phyloP scores from a whole-genome alignment of 2,888 invertebrate species.

The Ischnura elegans region DNA sequence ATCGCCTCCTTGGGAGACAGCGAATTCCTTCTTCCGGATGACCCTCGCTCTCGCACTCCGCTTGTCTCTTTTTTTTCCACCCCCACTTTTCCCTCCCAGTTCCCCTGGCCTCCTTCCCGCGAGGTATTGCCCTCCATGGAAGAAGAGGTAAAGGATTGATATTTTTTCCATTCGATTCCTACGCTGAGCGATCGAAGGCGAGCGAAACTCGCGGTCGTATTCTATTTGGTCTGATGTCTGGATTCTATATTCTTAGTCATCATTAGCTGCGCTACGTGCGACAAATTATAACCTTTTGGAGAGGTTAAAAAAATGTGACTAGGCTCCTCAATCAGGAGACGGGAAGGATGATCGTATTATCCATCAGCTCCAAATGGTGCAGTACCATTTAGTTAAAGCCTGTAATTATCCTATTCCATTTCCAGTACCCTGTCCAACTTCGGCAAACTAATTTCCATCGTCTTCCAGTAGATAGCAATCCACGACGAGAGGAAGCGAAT shows the following conservation, averaged over 20 bases:
- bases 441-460: not conserved
- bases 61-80: not conserved
- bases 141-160: not conserved
- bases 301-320: not conserved
- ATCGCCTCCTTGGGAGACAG: not conserved
- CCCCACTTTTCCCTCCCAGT: not conserved
- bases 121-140: not conserved
- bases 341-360: not conserved
- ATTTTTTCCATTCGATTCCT: slow-evolving; percentile 1
- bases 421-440: not conserved
- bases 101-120: slow-evolving; percentile 19
- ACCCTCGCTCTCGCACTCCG: not conserved
- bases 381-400: not conserved
- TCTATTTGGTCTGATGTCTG: not conserved
- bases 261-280: not conserved
- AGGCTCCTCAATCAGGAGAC: not conserved
- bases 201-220: not conserved
- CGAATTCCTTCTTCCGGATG: slow-evolving; percentile 27
- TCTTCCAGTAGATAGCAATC: not conserved
- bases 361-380: not conserved
- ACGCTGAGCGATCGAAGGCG: not conserved
- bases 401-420: not conserved
- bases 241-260: not conserved
- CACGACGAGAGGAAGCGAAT: not conserved
- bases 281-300: not conserved